These are phyloP conservation scores for Hycleus cichorii DNA, from an alignment of 1,140 invertebrate genomes.

Conservation along the genomic window DNA sequence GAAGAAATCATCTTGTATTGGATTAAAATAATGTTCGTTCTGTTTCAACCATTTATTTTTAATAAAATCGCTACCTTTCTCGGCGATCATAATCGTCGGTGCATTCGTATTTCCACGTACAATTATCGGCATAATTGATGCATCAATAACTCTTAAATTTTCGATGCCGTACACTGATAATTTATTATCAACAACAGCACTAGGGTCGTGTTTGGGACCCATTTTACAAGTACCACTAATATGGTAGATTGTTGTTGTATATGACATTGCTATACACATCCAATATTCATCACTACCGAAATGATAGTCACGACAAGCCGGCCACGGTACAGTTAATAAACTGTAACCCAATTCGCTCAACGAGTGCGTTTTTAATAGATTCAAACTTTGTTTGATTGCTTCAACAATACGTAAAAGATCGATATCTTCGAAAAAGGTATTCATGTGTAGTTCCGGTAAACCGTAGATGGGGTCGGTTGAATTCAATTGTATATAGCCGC, in stretches of 20 bases:
- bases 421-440: slow-evolving; percentile 53
- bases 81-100: slow-evolving; percentile 60
- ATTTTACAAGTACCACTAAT: slow-evolving; percentile 55
- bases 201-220: slow-evolving; percentile 41
- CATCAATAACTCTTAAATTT: slow-evolving; percentile 40
- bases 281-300: slow-evolving; percentile 47
- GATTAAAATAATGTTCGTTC: neutral
- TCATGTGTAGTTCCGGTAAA: slow-evolving; percentile 58
- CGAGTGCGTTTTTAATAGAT: slow-evolving; percentile 43
- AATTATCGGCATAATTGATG: slow-evolving; percentile 46
- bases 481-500: slow-evolving; percentile 50
- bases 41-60: slow-evolving; percentile 40
- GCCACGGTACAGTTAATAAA: slow-evolving; percentile 39
- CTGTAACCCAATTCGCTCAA: slow-evolving; percentile 40
- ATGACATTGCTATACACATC: slow-evolving; percentile 42
- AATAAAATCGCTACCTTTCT: slow-evolving; percentile 59
- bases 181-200: slow-evolving; percentile 39
- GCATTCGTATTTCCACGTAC: slow-evolving; percentile 58
- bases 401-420: slow-evolving; percentile 49
- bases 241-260: slow-evolving; percentile 44
- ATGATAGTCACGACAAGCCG: slow-evolving; percentile 38
- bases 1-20: too few species aligned
- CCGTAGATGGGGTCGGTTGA: slow-evolving; percentile 49
- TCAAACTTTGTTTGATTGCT: slow-evolving; percentile 45
- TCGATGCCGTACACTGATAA: slow-evolving; percentile 37